Percentiles rank a stretch among this genome's conserved stretches.
Conservation (phyloP, 2,797 vertebrate species). For the Notoglanidium macrostoma region DNA sequence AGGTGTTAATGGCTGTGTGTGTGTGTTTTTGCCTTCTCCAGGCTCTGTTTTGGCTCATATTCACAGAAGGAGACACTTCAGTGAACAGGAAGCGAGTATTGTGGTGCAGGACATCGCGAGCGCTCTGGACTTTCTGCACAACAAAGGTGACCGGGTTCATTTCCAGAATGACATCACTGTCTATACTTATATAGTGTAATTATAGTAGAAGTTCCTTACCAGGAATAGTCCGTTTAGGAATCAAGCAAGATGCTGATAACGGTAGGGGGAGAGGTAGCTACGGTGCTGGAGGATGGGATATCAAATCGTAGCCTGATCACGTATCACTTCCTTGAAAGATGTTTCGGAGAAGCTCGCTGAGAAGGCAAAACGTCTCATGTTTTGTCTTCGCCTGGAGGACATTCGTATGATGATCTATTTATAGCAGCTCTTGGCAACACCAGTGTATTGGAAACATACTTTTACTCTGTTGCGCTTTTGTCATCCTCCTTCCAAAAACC, state of each 20-base stretch:
- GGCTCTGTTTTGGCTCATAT: conserved; percentile 96
- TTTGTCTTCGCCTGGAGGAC: conserved; percentile 16
- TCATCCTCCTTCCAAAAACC: not conserved
- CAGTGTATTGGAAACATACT: conserved; percentile 44
- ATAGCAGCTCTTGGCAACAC: conserved; percentile 47
- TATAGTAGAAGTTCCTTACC: not conserved
- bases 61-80: conserved; percentile 91
- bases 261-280: not conserved
- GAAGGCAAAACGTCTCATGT: not conserved
- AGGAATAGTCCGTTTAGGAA: not conserved
- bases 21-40: conserved; percentile 41
- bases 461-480: conserved; percentile 14
- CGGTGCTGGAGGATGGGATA: not conserved
- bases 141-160: conserved; percentile 81
- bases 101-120: conserved; percentile 95
- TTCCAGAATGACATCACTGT: not conserved
- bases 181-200: not conserved
- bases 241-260: too few relatives aligned
- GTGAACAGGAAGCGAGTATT: conserved; percentile 92
- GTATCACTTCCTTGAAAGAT: conserved; percentile 24
- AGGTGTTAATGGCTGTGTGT: not conserved
- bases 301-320: conserved; percentile 19
- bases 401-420: conserved; percentile 29
- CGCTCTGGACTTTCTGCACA: conserved; percentile 94
- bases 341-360: conserved; percentile 32